Base-by-base conservation (phyloP, 1,140 invertebrate genomes). In the Galleria mellonella region DNA sequence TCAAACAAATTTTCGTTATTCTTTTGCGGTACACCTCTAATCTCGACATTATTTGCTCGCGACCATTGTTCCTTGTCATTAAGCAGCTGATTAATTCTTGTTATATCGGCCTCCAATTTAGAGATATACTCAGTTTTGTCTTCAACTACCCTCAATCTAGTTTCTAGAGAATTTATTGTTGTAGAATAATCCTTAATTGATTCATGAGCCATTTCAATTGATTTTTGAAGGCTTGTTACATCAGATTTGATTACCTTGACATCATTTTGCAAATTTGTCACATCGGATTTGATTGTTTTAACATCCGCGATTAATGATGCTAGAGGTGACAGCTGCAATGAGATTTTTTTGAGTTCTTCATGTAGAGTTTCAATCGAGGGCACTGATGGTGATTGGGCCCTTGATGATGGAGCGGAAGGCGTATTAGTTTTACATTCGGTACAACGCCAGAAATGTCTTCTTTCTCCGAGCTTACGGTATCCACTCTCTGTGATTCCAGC, bases 1-100 rank as follows among this genome's bases (percentile, higher is more conserved):
- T 47, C 35, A 30, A 43, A 53, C 0, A 53, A 14, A 35, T 53
- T 53, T 27, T 53, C 51, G 23, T 39, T 47, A 1, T 28, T 44
- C 4, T 7, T 31, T 10, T 15, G 29, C 2, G 35, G 32, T 1
- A 53, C 29, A 1, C 51, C 51, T 40, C 46, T 47, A 11, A 53
- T 47, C 14, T 53, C 51, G 0, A 53, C 17, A 43, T 53, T 53
- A 11, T 44, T 53, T 14, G 35, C 10, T 15, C 50, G 31, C 9
- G 28, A n/a, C 51, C 51, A 53, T 38, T 53, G 51, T 1, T 53
- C 45, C 8, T 15, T 30, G 9, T 33, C 31, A 1, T 35, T 12
- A 2, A 30, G 29, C 5, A 28, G 31, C n/a, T 11, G n/a, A n/a
- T 52, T 15, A 2, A 52, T 15, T 29, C 32, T 35, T 1, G 29